Evolutionary conservation across 2,888 invertebrate genomes (phyloP).

Genomic region (Thecocarcelia acutangulata): DNA sequence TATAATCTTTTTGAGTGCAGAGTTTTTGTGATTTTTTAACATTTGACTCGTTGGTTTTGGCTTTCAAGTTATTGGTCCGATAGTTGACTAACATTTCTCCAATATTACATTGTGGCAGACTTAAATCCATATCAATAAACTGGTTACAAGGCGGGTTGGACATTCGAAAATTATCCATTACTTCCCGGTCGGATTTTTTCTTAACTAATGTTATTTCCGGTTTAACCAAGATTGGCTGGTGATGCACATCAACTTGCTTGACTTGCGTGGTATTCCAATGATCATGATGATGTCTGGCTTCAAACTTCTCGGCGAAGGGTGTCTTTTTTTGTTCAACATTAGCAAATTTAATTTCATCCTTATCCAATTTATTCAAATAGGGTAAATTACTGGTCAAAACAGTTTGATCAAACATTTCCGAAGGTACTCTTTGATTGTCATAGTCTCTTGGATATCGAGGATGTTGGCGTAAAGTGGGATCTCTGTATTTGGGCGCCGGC

Average conservation of each 20-base stretch:
- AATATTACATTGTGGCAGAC: conserved; percentile 73
- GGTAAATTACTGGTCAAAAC: conserved; percentile 72
- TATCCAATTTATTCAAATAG: conserved; percentile 72
- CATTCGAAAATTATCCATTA: conserved; percentile 73
- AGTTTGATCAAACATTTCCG: conserved; percentile 73
- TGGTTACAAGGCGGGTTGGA: conserved; percentile 75
- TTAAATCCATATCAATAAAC: conserved; percentile 73
- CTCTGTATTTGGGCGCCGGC: conserved; percentile 78
- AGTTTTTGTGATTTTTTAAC: conserved; percentile 65
- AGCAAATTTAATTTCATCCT: conserved; percentile 71
- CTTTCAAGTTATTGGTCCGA: conserved; percentile 4
- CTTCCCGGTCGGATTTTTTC: conserved; percentile 60
- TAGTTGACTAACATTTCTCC: conserved; percentile 73
- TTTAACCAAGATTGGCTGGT: conserved; percentile 74
- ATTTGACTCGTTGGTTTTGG: conserved; percentile 43
- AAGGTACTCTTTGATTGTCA: conserved; percentile 72
- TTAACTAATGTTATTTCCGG: conserved; percentile 72
- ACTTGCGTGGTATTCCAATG: conserved; percentile 78
- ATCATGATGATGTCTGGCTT: conserved; percentile 79
- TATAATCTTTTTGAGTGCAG: conserved; percentile 73
- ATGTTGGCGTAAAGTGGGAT: conserved; percentile 77
- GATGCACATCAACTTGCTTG: conserved; percentile 76
- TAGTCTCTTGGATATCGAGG: conserved; percentile 77
- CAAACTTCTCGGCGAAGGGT: conserved; percentile 74
- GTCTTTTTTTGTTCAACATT: conserved; percentile 75